Base-by-base conservation (phyloP, 2,888 invertebrate genomes). In the Torymus tubicola region DNA sequence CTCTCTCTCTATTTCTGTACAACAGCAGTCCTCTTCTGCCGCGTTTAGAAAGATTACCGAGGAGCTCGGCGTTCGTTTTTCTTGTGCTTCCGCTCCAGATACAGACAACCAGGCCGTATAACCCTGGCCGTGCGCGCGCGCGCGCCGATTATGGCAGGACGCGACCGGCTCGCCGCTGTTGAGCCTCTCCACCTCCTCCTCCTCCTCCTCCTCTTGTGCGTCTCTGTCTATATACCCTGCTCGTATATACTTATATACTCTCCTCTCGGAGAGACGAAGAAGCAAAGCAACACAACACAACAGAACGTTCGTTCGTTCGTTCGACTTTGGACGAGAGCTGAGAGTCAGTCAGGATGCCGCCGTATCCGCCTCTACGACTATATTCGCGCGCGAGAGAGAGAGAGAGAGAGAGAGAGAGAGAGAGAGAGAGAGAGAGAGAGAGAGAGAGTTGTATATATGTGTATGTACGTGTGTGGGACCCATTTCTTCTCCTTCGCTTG, bases 31-130 rank as follows among this genome's bases (percentile, higher is more conserved):
- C 67, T 52, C 53, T 67, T 18, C 24, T 31, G 60, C 63, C 64
- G 63, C 58, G 71, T 65, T 78, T 71, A 78, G 72, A 72, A 67
- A 78, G 78, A 72, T 78, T 72, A 78, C 55, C 52, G 13, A 42
- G 67, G 61, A 52, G 31, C 58, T 18, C 53, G 1, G 18, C 60
- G 60, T 52, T 63, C 12, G 75, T 71, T 75, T 75, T 75, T 65
- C 73, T 75, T 24, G 60, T 16, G 70, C 80, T 79, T 80, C 80
- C 80, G 80, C 74, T 74, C 80, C 70, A 75, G 80, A 80, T 80
- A 63, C 68, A 69, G 73, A 50, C 67, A 64, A 65, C 68, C 68
- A 72, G 61, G 72, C 73, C 60, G 53, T 74, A 67, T 61, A 75
- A 61, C 68, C 68, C 61, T 58, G 71, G 21, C 63, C 16, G 31